Evolutionary conservation across 2,113 vertebrate species (phyloP), one percentile per base, ranked within the genome.

Genomic region (Mus spicilegus): DNA sequence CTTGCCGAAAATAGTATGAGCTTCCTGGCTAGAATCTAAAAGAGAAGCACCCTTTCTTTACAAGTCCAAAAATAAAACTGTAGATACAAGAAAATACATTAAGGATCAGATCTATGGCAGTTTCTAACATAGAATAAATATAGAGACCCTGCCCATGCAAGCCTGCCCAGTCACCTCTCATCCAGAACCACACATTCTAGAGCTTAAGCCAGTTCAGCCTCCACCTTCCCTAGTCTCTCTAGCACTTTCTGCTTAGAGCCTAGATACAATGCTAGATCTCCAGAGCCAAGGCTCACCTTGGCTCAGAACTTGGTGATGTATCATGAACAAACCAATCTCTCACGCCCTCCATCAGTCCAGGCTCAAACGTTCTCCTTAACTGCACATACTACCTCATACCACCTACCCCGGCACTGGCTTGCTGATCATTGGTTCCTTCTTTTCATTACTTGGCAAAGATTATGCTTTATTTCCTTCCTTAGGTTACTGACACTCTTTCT

Each of bases 61-160:
- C 63, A 94, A 96, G 67, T 90, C 61, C 77, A 90, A 97, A 75
- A 97, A 90, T 95, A 96, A 75, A 93, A 95, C 78, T 97, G 84
- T 24, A 58, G 78, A 14, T 76, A 81, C 56, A 86, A 96, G 84
- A 92, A 91, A 19, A 88, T 70, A 67, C 22, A 54, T 5, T 95
- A 89, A 87, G 63, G 77, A 77, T 39, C 93, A 46, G 61, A 58
- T 72, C 86, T 75, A 69, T 87, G 49, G 67, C n/a, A n/a, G 85
- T 91, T 92, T 89, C 61, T 89, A 89, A 75, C 24, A 54, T 89
- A 76, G 73, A 94, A 89, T 81, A 33, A 91, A 49, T 77, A 69
- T 75, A 75, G 75, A 96, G 33, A 72, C 46, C 3, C 28, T 49
- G 24, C 90, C 67, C 67, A 78, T 13, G 20, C 13, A 78, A 75